These are phyloP conservation scores for Xenotilapia flavipinnis DNA, from an alignment of 2,113 vertebrate genomes.

Conservation along the genomic window DNA sequence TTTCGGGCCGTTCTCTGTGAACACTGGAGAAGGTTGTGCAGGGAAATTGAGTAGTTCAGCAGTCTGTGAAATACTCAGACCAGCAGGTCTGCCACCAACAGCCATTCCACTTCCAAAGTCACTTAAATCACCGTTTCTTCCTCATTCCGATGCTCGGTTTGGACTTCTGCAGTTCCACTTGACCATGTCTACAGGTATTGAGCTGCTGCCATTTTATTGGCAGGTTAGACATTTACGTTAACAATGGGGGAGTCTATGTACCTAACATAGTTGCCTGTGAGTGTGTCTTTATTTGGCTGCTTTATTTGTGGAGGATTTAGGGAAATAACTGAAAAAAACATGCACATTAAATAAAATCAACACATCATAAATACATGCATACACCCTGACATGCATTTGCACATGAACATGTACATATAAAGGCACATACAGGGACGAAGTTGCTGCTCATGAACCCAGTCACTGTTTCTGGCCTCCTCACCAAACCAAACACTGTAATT, in stretches of 20 bases:
- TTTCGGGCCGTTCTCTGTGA: background rate
- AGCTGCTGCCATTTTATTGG: background rate
- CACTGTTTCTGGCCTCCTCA: background rate
- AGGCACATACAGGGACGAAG: background rate
- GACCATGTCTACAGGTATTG: background rate
- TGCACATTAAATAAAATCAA: background rate
- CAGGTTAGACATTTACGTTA: background rate
- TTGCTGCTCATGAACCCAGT: conserved; percentile 5
- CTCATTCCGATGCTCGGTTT: background rate
- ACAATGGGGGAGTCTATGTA: background rate
- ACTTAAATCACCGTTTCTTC: background rate
- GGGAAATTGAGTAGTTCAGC: background rate
- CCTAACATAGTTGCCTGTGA: background rate
- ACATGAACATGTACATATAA: background rate
- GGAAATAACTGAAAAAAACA: background rate
- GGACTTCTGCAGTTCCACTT: background rate
- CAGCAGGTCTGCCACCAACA: background rate
- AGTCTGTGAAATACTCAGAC: background rate
- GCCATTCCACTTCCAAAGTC: background rate
- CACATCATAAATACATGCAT: background rate
- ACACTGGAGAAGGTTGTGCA: background rate
- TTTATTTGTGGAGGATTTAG: background rate
- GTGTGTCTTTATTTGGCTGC: background rate
- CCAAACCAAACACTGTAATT: conserved; percentile 41
- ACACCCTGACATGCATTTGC: background rate